Evolutionary conservation across 2,888 invertebrate genomes (phyloP).

Genomic region (Platyscelio sp.): DNA sequence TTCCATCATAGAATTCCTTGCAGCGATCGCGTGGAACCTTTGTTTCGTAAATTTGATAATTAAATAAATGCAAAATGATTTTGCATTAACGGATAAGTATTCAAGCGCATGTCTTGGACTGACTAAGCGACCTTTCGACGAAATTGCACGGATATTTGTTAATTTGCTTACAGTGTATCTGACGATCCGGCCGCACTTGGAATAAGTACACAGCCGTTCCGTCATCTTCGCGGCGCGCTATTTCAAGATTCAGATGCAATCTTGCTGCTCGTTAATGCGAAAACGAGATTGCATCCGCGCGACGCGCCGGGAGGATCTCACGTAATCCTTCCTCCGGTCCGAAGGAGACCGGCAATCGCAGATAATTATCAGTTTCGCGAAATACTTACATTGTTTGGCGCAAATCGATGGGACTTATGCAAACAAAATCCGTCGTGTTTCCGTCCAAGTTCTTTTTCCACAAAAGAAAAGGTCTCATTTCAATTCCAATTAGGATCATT

Average conservation of each 20-base stretch:
- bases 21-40: not conserved
- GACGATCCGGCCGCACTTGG: not conserved
- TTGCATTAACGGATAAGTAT: too few relatives aligned
- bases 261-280: constrained; percentile 75
- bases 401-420: constrained; percentile 68
- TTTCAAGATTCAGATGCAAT: constrained; percentile 72
- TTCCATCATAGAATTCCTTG: not conserved
- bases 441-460: too few relatives aligned
- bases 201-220: not conserved
- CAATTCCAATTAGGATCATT: constrained; percentile 63
- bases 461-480: constrained; percentile 52
- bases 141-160: constrained; percentile 52
- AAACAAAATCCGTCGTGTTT: constrained; percentile 59
- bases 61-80: too few relatives aligned
- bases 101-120: too few relatives aligned
- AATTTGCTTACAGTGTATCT: too few relatives aligned
- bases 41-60: constrained; percentile 10
- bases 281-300: constrained; percentile 73
- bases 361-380: constrained; percentile 69
- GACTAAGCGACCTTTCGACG: too few relatives aligned
- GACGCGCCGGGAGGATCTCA: constrained; percentile 64
- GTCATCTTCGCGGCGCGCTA: too few relatives aligned
- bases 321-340: constrained; percentile 67
- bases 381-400: constrained; percentile 67
- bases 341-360: constrained; percentile 44